Evolutionary conservation across 2,113 vertebrate genomes (phyloP), one percentile per base, ranked within the genome.

Genomic region (Vireo altiloquus): DNA sequence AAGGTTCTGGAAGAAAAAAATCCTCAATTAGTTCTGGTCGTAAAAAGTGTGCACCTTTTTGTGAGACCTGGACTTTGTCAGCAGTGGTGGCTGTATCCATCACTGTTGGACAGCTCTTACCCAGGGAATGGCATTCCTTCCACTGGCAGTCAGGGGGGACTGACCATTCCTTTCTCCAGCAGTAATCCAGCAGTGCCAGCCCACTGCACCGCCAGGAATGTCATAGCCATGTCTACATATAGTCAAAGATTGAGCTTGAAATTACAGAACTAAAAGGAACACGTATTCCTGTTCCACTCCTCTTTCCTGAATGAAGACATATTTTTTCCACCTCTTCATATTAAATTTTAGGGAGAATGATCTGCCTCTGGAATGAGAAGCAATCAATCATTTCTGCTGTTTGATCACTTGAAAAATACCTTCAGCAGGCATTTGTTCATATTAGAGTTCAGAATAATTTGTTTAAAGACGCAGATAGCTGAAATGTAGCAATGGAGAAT

Each of bases 111-210:
- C 64, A 84, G 91, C 91, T 91, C 40, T 90, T 24, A n/a, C 47
- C 25, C 19, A 72, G 49, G 53, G 46, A 76, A 76, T 84, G 78
- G 28, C 89, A 93, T 97, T 92, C 80, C 89, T 94, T 94, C 86
- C 83, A 37, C 28, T 2, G 6, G 25, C 83, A 57, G 86, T 96
- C 94, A 94, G 57, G 75, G 69, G 17, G 21, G 33, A 53, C 53
- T 89, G 56, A 81, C 83, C 77, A 76, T 95, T 95, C 80, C 91
- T 79, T 89, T 78, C 74, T 76, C 65, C 74, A 84, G 40, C 80
- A 42, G 91, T 81, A 89, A 93, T 75, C 46, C 17, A 3, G 1
- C 35, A 15, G 23, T 20, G 50, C 54, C 4, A 30, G 53, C 47
- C 33, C 64, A 13, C 10, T 61, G 44, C 63, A 52, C 56, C 23